These are phyloP conservation scores for Aegotheles bennettii DNA, from an alignment of 2,113 vertebrate species.

Conservation along the genomic window DNA sequence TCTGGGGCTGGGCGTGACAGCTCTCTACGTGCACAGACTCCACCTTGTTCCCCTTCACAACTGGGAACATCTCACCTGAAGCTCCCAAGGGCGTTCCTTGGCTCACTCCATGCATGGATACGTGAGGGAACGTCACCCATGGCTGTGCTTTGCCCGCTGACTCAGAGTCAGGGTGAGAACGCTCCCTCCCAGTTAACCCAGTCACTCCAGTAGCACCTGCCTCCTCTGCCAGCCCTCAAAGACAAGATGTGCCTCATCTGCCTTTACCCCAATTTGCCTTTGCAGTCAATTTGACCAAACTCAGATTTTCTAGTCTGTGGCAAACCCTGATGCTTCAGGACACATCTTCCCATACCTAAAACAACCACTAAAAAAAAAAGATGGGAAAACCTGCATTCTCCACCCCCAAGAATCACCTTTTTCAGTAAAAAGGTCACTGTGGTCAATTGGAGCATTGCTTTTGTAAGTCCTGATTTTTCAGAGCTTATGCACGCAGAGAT, in stretches of 20 bases:
- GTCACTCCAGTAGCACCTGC: neutral
- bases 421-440: neutral
- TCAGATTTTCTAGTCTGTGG: neutral
- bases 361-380: neutral
- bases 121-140: neutral
- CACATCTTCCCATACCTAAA: neutral
- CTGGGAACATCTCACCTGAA: neutral
- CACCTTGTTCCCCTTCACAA: neutral
- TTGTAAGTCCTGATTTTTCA: neutral
- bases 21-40: neutral
- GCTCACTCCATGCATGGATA: accelerated
- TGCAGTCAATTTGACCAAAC: neutral
- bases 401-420: neutral
- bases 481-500: constrained; percentile 15
- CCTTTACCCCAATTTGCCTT: neutral
- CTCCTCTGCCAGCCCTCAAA: neutral
- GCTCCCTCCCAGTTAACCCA: neutral
- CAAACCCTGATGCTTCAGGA: neutral
- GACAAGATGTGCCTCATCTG: neutral
- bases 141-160: neutral
- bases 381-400: neutral
- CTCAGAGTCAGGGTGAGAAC: neutral
- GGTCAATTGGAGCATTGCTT: neutral
- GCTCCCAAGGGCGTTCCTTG: neutral
- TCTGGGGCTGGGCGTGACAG: neutral